Evolutionary conservation across 2,113 vertebrate species (phyloP).

Genomic region (Podiceps cristatus): DNA sequence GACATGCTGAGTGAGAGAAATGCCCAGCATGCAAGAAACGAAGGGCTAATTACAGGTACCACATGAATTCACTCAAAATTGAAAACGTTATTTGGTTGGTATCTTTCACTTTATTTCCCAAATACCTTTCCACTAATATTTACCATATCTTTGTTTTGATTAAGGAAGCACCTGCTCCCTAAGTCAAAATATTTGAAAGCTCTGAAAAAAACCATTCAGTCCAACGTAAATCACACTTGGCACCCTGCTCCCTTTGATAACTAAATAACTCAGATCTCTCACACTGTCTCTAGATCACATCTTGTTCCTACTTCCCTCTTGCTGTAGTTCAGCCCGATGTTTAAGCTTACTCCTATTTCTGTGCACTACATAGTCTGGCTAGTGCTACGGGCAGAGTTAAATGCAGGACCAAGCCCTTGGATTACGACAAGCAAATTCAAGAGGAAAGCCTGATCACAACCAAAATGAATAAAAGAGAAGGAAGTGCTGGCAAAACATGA

Average conservation of each 20-base stretch:
- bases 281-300: not conserved
- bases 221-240: not conserved
- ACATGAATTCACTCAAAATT: not conserved
- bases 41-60: not conserved
- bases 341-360: not conserved
- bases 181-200: not conserved
- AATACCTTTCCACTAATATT: not conserved
- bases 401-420: not conserved
- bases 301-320: not conserved
- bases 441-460: not conserved
- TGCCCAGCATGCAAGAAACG: not conserved
- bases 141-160: not conserved
- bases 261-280: not conserved
- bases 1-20: not conserved
- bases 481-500: not conserved
- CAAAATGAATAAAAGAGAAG: not conserved
- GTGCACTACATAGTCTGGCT: rapidly evolving
- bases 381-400: not conserved
- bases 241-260: not conserved
- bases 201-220: not conserved
- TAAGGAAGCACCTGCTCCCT: not conserved
- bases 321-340: not conserved
- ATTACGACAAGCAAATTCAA: not conserved
- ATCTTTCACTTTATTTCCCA: not conserved
- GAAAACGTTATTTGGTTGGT: not conserved